These are phyloP conservation scores for Penaeus vannamei DNA, from an alignment of 1,140 invertebrate species.

Conservation along the genomic window DNA sequence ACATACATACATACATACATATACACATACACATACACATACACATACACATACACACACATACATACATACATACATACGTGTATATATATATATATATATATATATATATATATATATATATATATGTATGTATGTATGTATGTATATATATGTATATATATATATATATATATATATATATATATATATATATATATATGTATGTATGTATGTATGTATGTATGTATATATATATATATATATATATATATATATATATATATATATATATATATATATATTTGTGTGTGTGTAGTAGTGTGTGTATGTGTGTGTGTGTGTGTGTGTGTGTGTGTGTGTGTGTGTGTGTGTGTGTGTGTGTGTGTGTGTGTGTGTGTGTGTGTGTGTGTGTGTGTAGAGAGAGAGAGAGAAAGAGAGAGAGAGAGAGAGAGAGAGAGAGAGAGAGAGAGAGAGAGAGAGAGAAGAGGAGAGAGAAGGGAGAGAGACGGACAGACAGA, in stretches of 20 bases:
- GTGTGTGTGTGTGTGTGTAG: background rate
- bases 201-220: background rate
- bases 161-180: slow-evolving; percentile 16
- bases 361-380: background rate
- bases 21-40: background rate
- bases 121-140: slow-evolving; percentile 5
- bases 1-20: background rate
- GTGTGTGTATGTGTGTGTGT: background rate
- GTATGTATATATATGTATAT: slow-evolving; percentile 13
- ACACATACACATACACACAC: background rate
- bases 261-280: slow-evolving; percentile 24
- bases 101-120: slow-evolving; percentile 17
- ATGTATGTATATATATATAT: background rate
- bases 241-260: slow-evolving; percentile 7
- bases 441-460: slow-evolving; percentile 47
- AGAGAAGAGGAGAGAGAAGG: slow-evolving; percentile 38
- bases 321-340: too few relatives aligned
- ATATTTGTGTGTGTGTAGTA: background rate
- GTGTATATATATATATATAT: slow-evolving; percentile 7
- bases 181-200: slow-evolving; percentile 16
- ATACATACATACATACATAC: slow-evolving; percentile 4
- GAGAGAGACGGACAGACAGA: too few relatives aligned
- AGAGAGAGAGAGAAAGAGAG: too few relatives aligned
- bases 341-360: background rate
- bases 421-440: slow-evolving; percentile 51